phyloP scores from a whole-genome alignment of 1,140 invertebrate genomes.

The Scylla paramamosain region DNA sequence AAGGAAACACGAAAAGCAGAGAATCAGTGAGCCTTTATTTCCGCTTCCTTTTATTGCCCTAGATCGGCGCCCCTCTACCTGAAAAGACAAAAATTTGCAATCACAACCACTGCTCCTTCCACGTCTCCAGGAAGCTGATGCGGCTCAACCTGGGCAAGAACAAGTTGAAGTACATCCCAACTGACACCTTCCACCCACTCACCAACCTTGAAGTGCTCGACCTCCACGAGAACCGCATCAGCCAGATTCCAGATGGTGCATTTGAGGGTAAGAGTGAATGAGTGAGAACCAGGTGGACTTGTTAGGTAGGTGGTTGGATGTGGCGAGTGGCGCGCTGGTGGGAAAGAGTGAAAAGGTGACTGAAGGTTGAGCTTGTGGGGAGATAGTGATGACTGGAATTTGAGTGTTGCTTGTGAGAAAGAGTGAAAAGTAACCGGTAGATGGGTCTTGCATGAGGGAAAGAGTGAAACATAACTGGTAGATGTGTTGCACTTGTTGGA shows the following conservation, averaged over 20 bases:
- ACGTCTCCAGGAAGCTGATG: constrained; percentile 83
- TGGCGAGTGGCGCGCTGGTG: neutral
- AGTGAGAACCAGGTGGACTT: too few relatives aligned
- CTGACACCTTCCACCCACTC: constrained; percentile 87
- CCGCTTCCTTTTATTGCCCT: too few relatives aligned
- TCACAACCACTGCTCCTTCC: neutral
- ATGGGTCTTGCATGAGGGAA: too few relatives aligned
- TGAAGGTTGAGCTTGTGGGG: neutral
- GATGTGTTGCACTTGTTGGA: neutral
- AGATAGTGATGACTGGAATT: too few relatives aligned
- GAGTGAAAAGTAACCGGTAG: too few relatives aligned
- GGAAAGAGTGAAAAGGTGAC: neutral
- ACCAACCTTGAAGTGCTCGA: constrained; percentile 91
- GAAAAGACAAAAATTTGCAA: neutral
- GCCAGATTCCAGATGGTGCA: constrained; percentile 88
- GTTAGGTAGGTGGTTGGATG: too few relatives aligned
- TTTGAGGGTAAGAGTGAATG: constrained; percentile 86
- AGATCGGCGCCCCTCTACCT: too few relatives aligned
- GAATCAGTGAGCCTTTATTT: too few relatives aligned
- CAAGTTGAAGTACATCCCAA: constrained; percentile 87
- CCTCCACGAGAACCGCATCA: constrained; percentile 88
- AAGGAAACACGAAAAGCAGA: too few relatives aligned
- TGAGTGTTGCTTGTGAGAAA: too few relatives aligned
- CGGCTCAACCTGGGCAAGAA: constrained; percentile 94
- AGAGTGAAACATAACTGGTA: too few relatives aligned